phyloP scores from a whole-genome alignment of 2,797 vertebrate genomes.

The Bovichtus variegatus region DNA sequence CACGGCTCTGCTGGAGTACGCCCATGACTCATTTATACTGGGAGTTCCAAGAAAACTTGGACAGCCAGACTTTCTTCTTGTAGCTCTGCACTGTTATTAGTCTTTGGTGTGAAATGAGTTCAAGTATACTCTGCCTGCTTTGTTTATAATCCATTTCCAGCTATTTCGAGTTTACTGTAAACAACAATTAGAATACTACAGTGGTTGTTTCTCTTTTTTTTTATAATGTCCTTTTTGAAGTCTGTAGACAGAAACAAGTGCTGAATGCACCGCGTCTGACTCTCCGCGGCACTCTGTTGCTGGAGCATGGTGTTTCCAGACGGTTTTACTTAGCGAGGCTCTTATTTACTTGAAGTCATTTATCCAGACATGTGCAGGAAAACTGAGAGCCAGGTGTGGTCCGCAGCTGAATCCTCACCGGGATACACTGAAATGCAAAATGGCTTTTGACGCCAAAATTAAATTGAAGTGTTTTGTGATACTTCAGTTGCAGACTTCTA shows the following conservation, averaged over 20 bases:
- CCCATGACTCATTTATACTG: constrained; percentile 48
- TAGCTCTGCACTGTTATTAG: constrained; percentile 39
- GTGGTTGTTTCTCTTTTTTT: constrained; percentile 35
- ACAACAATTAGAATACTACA: constrained; percentile 57
- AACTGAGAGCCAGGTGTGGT: constrained; percentile 62
- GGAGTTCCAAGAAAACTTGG: constrained; percentile 45
- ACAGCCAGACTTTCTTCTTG: constrained; percentile 32
- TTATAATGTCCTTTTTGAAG: constrained; percentile 49
- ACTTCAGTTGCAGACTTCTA: constrained; percentile 25
- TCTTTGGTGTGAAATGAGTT: constrained; percentile 41
- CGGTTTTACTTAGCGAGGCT: constrained; percentile 51
- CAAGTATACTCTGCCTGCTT: constrained; percentile 33
- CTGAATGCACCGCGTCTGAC: constrained; percentile 11
- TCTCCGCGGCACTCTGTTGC: constrained; percentile 13
- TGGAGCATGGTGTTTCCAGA: constrained; percentile 49
- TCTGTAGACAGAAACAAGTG: constrained; percentile 39
- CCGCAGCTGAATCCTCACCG: constrained; percentile 53
- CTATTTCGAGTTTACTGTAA: constrained; percentile 53
- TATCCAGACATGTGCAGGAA: constrained; percentile 50
- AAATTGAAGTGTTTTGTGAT: constrained; percentile 26
- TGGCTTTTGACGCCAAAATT: constrained; percentile 31
- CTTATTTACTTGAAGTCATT: constrained; percentile 59
- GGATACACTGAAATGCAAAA: constrained; percentile 53
- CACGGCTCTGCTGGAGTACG: constrained; percentile 32
- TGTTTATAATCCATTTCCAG: constrained; percentile 62